Evolutionary conservation across 2,888 invertebrate species (phyloP).

Genomic region (Eristalis pertinax): DNA sequence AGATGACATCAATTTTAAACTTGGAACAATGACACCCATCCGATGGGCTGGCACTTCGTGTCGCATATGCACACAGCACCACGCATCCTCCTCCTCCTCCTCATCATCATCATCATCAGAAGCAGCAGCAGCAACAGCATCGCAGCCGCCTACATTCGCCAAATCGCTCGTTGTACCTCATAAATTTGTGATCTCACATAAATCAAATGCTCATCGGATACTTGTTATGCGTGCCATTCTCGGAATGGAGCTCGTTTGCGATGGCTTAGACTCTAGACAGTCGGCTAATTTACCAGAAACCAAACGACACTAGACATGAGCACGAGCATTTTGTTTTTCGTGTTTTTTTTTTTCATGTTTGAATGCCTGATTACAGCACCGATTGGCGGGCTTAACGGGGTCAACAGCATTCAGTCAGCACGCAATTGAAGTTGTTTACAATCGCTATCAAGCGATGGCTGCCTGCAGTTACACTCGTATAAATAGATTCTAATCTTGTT

Average conservation of each 20-base stretch:
- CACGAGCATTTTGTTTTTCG: not conserved
- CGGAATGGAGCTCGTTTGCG: not conserved
- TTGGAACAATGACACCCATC: conserved; percentile 11
- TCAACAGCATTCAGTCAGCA: conserved; percentile 40
- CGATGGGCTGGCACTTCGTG: not conserved
- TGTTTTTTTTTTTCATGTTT: not conserved
- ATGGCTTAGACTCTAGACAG: not conserved
- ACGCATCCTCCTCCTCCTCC: no score
- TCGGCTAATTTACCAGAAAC: not conserved
- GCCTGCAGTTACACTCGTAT: conserved; percentile 10
- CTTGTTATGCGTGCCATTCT: conserved; percentile 1
- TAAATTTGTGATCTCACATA: conserved; percentile 7
- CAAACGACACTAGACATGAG: not conserved
- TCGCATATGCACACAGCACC: no score
- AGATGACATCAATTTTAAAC: conserved; percentile 34
- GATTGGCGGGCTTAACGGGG: conserved; percentile 15
- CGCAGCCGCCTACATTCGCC: conserved; percentile 5
- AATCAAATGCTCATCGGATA: conserved; percentile 23
- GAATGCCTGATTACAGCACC: not conserved
- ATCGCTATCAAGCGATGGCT: not conserved
- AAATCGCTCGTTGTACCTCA: conserved; percentile 12
- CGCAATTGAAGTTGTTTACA: conserved; percentile 44
- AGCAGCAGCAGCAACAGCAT: not conserved
- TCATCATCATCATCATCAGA: no score
- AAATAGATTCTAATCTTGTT: conserved; percentile 17